Percentiles rank a stretch among this genome's conserved stretches.
Evolutionary conservation across 2,113 vertebrate species (phyloP).

Genomic region (Sinocyclocheilus anophthalmus): DNA sequence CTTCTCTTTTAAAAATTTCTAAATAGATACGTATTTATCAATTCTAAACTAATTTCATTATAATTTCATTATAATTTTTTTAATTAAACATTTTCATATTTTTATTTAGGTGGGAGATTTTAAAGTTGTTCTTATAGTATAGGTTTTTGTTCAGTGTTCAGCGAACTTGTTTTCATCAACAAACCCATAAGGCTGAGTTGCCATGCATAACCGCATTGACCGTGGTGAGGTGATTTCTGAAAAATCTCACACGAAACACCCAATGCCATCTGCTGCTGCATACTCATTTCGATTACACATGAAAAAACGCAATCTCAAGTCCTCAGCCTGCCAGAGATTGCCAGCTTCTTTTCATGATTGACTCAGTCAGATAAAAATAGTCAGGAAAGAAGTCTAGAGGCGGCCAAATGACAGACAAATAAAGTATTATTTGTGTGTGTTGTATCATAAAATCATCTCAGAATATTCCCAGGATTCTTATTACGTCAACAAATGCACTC

Average conservation of each 20-base stretch:
- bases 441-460: slow-evolving; percentile 1
- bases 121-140: background rate
- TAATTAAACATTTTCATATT: no score
- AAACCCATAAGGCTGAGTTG: slow-evolving; percentile 23
- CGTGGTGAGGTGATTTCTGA: slow-evolving; percentile 28
- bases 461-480: background rate
- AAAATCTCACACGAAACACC: slow-evolving; percentile 35
- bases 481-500: background rate
- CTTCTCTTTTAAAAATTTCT: no score
- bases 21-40: no score
- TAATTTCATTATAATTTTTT: background rate
- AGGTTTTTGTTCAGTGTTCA: background rate
- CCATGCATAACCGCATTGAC: slow-evolving; percentile 44
- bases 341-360: slow-evolving; percentile 17
- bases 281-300: slow-evolving; percentile 52
- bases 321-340: slow-evolving; percentile 24
- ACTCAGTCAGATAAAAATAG: slow-evolving; percentile 11
- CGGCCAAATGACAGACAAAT: background rate
- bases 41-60: background rate
- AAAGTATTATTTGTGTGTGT: background rate
- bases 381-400: background rate
- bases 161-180: slow-evolving; percentile 47
- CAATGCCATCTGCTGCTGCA: slow-evolving; percentile 53
- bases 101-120: background rate
- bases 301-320: slow-evolving; percentile 13